Evolutionary conservation across 2,888 invertebrate species (phyloP).

Genomic region (Dusona sp.): DNA sequence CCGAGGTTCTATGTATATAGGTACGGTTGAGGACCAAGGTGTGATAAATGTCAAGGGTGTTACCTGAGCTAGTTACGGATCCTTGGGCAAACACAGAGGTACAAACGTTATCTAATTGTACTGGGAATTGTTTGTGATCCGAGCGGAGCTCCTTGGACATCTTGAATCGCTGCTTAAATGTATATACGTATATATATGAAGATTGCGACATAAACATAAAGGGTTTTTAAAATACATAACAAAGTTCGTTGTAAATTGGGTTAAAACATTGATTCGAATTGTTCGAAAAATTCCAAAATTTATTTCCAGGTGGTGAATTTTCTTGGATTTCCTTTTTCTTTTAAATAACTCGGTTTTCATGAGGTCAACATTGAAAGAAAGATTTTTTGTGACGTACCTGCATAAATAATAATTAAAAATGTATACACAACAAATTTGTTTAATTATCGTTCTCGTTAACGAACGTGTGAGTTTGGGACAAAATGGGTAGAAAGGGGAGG

Average conservation of each 20-base stretch:
- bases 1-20: not conserved
- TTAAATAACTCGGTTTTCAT: not conserved
- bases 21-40: constrained; percentile 45
- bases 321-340: not conserved
- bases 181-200: not conserved
- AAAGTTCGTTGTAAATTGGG: not conserved
- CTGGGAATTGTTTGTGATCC: constrained; percentile 78
- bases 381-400: not conserved
- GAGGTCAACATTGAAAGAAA: not conserved
- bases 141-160: constrained; percentile 66
- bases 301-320: not conserved
- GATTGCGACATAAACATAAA: not conserved
- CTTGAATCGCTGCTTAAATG: constrained; percentile 34
- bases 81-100: constrained; percentile 77
- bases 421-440: constrained; percentile 29
- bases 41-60: constrained; percentile 70
- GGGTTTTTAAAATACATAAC: not conserved
- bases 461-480: not conserved
- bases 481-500: not conserved
- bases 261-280: not conserved
- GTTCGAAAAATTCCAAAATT: not conserved
- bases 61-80: constrained; percentile 79
- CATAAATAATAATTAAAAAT: constrained; percentile 6
- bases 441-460: constrained; percentile 48
- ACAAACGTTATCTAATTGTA: constrained; percentile 80